These are phyloP conservation scores for Bufo bufo DNA, from an alignment of 2,113 vertebrate genomes.

Conservation along the genomic window DNA sequence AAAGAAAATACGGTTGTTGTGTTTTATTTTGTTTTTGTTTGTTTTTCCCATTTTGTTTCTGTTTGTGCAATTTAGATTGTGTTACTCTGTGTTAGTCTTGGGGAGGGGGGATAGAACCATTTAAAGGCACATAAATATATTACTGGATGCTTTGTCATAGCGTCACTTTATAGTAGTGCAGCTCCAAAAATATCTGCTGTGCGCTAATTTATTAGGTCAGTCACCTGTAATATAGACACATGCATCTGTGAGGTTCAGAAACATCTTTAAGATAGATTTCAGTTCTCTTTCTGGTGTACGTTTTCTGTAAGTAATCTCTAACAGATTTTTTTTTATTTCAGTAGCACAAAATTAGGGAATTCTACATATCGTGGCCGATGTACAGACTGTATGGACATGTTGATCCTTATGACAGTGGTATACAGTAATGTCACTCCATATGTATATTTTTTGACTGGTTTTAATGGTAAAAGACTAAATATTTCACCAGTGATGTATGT, in stretches of 20 bases:
- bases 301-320: not conserved
- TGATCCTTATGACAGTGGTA: not conserved
- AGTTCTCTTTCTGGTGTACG: not conserved
- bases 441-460: not conserved
- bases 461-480: not conserved
- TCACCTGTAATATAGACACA: not conserved
- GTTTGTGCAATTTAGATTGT: not conserved
- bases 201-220: not conserved
- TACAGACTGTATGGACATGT: not conserved
- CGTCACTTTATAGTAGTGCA: not conserved
- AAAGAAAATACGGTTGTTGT: constrained; percentile 11
- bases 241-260: not conserved
- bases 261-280: too few species aligned
- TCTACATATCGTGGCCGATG: not conserved
- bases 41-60: not conserved
- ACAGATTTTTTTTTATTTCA: not conserved
- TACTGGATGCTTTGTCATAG: constrained; percentile 17
- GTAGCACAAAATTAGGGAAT: not conserved
- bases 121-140: constrained; percentile 17
- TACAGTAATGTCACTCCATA: not conserved
- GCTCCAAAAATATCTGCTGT: not conserved
- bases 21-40: not conserved
- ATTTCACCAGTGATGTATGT: not conserved
- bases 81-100: not conserved
- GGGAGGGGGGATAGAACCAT: not conserved